Evolutionary conservation across 2,888 invertebrate genomes (phyloP), one percentile per base, ranked within the genome.

Genomic region (Synergus japonicus): DNA sequence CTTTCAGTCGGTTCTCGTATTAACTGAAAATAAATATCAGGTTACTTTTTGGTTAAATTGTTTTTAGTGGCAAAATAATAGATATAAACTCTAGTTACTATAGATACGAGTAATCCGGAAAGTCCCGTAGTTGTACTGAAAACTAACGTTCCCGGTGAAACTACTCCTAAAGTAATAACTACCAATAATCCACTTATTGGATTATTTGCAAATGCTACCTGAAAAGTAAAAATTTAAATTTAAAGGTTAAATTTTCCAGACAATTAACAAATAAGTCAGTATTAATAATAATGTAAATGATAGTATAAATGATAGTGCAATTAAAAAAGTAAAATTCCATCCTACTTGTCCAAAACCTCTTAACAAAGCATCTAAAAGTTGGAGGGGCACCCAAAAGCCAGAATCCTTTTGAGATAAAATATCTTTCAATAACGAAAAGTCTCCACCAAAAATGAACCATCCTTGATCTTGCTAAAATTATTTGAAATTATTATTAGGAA

Each of bases 161-260:
- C 87, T 78, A 88, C 83, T 78, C 87, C 90, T 22, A 93, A 85
- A 13, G 91, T 90, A 44, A 90, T 81, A 43, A 91, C 86, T 82
- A 93, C 90, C 37, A 93, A 82, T 13, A 92, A 79, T 13, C 93
- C 93, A 65, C 92, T 91, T 78, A 93, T 83, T 10, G 93, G 92
- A 87, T 93, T 93, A 85, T 93, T 93, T 10, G 92, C 91, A 76
- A 92, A 92, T 9, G 89, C 88, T 12, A 91, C 91, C 93, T 93
- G 87, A 1, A 85, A 85, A 82, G 66, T n/a, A 29, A 7, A 13
- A 22, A 78, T 58, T 13, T 7, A 46, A 63, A 77, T 43, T 44
- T 41, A 29, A 69, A 69, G 0, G 29, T 69, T 4, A 5, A 22
- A 2, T 18, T 22, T 73, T 8, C 15, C 29, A 10, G 2, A 60